These are phyloP conservation scores for Xenotilapia longispinis DNA, from an alignment of 2,113 vertebrate species.

Conservation along the genomic window DNA sequence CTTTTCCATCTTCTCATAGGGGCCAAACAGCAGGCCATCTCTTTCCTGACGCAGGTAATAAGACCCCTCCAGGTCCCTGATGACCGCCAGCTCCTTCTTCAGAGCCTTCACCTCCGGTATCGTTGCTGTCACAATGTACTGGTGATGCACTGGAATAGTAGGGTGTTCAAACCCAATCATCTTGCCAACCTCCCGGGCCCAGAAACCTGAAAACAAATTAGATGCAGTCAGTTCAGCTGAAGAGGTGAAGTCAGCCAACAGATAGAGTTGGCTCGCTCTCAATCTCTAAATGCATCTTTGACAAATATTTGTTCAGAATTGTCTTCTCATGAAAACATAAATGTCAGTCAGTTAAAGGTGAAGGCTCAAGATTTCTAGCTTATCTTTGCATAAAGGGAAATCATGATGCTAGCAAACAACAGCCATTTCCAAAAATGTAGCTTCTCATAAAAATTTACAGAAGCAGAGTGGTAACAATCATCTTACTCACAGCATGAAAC, in stretches of 20 bases:
- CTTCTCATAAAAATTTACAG: not conserved
- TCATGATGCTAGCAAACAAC: not conserved
- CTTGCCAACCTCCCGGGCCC: constrained; percentile 89
- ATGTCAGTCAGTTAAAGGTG: not conserved
- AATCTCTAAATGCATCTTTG: not conserved
- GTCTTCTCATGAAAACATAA: not conserved
- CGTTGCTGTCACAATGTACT: constrained; percentile 90
- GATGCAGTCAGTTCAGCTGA: not conserved
- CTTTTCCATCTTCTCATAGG: constrained; percentile 90
- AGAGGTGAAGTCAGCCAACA: not conserved
- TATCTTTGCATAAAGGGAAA: not conserved
- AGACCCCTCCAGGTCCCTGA: constrained; percentile 90
- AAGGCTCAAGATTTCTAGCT: not conserved
- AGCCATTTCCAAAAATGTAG: not conserved
- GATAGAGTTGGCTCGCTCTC: not conserved
- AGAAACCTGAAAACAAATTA: constrained; percentile 78
- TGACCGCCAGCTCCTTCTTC: constrained; percentile 84
- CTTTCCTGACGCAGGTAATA: constrained; percentile 93
- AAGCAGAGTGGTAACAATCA: not conserved
- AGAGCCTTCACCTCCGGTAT: constrained; percentile 92
- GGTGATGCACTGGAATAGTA: constrained; percentile 93
- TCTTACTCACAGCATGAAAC: not conserved
- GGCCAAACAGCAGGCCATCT: constrained; percentile 91
- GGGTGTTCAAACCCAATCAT: constrained; percentile 89
- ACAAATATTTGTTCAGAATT: not conserved